These are phyloP conservation scores for Thecocarcelia acutangulata DNA, from an alignment of 2,888 invertebrate genomes.

Conservation along the genomic window DNA sequence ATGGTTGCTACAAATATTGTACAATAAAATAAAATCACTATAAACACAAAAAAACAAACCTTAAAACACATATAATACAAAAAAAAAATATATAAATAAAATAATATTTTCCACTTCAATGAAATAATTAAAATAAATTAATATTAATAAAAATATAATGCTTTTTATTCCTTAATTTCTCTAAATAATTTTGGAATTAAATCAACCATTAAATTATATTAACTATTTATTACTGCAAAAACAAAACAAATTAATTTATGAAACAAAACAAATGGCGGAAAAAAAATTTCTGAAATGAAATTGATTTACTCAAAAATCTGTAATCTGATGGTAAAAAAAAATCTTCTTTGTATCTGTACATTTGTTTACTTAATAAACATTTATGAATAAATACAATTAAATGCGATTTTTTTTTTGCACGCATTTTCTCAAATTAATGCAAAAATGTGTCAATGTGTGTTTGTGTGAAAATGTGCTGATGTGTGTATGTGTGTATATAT, in stretches of 20 bases:
- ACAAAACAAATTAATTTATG: constrained; percentile 53
- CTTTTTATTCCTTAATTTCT: constrained; percentile 7
- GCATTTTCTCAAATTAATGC: constrained; percentile 27
- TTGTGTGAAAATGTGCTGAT: constrained; percentile 15
- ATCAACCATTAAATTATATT: constrained; percentile 70
- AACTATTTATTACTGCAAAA: constrained; percentile 50
- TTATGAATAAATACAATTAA: constrained; percentile 48
- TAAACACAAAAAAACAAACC: constrained; percentile 22
- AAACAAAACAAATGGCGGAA: constrained; percentile 25
- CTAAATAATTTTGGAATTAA: constrained; percentile 60
- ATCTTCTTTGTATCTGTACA: constrained; percentile 5
- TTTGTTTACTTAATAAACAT: constrained; percentile 69
- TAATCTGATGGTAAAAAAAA: background rate
- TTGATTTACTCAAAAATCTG: constrained; percentile 1
- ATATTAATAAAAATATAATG: constrained; percentile 15
- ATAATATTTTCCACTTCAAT: constrained; percentile 14
- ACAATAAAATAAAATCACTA: constrained; percentile 37
- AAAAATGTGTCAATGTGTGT: constrained; percentile 11
- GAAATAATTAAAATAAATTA: constrained; percentile 32
- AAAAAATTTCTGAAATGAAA: constrained; percentile 32
- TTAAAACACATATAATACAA: constrained; percentile 16
- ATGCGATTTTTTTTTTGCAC: constrained; percentile 26
- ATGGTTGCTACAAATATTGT: constrained; percentile 60
- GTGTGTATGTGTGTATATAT: too few species aligned
- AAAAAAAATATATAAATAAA: background rate